Evolutionary conservation across 2,888 invertebrate genomes (phyloP).

Genomic region (Drosophila sordidula): DNA sequence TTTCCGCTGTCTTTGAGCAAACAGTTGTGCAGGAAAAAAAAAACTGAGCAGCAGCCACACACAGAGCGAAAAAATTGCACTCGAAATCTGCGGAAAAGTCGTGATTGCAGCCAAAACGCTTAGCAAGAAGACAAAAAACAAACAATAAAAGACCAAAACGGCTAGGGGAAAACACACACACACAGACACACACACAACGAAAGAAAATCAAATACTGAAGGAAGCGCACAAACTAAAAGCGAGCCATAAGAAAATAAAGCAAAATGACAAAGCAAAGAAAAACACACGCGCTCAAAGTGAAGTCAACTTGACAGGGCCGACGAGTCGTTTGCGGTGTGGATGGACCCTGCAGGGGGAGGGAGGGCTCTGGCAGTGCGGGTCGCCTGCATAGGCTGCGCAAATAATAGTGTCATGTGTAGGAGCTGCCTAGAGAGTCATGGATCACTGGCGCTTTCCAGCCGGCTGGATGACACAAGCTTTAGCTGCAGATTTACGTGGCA

Average conservation of each 20-base stretch:
- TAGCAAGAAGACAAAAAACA: constrained; percentile 60
- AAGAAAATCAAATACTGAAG: constrained; percentile 53
- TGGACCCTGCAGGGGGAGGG: neutral
- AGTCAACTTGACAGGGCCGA: constrained; percentile 64
- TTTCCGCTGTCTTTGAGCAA: constrained; percentile 64
- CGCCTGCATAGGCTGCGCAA: constrained; percentile 59
- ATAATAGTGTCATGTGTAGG: constrained; percentile 63
- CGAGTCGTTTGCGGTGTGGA: constrained; percentile 13
- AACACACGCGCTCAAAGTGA: constrained; percentile 65
- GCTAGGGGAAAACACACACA: neutral
- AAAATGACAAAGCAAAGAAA: constrained; percentile 69
- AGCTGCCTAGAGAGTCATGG: constrained; percentile 47
- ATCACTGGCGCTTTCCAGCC: constrained; percentile 55
- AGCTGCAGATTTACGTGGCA: constrained; percentile 48
- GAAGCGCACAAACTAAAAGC: constrained; percentile 50
- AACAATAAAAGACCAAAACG: constrained; percentile 27
- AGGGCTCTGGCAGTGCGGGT: constrained; percentile 8
- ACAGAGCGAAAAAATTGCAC: constrained; percentile 61
- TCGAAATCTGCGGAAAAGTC: constrained; percentile 80
- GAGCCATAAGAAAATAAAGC: constrained; percentile 66
- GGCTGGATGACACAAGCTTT: constrained; percentile 48
- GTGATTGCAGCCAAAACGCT: constrained; percentile 81
- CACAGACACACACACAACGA: neutral
- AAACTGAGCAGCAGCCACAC: constrained; percentile 62
- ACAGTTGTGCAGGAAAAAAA: constrained; percentile 53